Evolutionary conservation across 2,888 invertebrate genomes (phyloP).

Genomic region (Cotesia congregata): DNA sequence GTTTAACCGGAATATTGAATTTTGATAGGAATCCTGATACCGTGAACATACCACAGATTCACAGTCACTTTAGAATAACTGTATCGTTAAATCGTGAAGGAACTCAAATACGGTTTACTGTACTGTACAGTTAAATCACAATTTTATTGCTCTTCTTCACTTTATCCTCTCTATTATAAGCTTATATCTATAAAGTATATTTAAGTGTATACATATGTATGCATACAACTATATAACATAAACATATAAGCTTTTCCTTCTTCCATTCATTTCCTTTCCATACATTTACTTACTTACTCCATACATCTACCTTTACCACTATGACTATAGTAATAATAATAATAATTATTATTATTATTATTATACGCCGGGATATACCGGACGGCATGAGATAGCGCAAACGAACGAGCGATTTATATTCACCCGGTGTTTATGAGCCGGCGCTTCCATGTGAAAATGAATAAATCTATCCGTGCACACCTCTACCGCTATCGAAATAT

Average conservation of each 20-base stretch:
- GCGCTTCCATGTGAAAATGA: slow-evolving; percentile 36
- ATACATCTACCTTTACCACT: slow-evolving; percentile 14
- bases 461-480: background rate
- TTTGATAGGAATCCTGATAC: background rate
- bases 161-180: slow-evolving; percentile 10
- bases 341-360: background rate
- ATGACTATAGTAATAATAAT: background rate
- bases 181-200: background rate
- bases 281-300: slow-evolving; percentile 36
- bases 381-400: slow-evolving; percentile 45
- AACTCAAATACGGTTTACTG: background rate
- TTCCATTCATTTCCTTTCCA: slow-evolving; percentile 41
- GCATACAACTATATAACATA: background rate
- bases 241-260: slow-evolving; percentile 29
- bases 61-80: slow-evolving; percentile 33
- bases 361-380: slow-evolving; percentile 33
- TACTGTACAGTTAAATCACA: slow-evolving; percentile 25
- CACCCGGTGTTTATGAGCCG: slow-evolving; percentile 50
- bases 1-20: slow-evolving; percentile 7
- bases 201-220: slow-evolving; percentile 35
- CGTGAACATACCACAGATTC: slow-evolving; percentile 12
- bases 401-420: slow-evolving; percentile 50
- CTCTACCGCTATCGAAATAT: no score
- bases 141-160: slow-evolving; percentile 27
- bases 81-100: slow-evolving; percentile 41